Base-by-base conservation (phyloP, 2,797 vertebrate species). In the Alectoris magna region DNA sequence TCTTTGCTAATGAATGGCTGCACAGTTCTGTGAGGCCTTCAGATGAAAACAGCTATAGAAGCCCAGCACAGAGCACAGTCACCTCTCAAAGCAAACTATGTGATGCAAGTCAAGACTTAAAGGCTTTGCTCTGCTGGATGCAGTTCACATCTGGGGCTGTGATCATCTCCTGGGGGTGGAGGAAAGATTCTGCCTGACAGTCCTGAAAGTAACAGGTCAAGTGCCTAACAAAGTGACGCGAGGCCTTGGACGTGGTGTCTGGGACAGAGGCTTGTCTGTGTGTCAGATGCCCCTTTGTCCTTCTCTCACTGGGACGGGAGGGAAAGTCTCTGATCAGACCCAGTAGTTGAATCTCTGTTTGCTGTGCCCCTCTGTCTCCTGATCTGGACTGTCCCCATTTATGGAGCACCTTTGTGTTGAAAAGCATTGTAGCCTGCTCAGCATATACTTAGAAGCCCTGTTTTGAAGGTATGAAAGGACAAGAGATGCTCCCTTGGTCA, bases 1-100 rank as follows among this genome's bases (percentile, higher is more conserved):
- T 81, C 84, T 78, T 70, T 84, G 60, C 80, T 95, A 86, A 94
- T 91, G 91, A 88, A 62, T 23, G 84, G n/a, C 88, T 53, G 26
- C 63, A 44, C 41, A 78, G 82, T 74, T 90, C 78, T 68, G 63
- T 1, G 4, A 66, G 43, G 63, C 59, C 81, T 83, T 77, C 31
- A 70, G 78, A 71, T 87, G 63, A 85, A 75, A 89, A 70, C 16
- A 59, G 6, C n/a, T 2, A 3, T 43, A 49, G 73, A 58, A 75
- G 51, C 63, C 38, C 41, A 56, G 64, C 0, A 4, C 19, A 41
- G 67, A 60, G 18, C 56, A 16, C 2, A 49, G 68, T 10, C 75
- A 36, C 31, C 43, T 71, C 58, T 56, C 59, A 24, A 34, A 83
- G 88, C 21, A 26, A 9, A 22, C 8, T 58, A 17, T 1, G 2